These are phyloP conservation scores for Megalops atlanticus DNA, from an alignment of 2,113 vertebrate genomes.

Conservation along the genomic window DNA sequence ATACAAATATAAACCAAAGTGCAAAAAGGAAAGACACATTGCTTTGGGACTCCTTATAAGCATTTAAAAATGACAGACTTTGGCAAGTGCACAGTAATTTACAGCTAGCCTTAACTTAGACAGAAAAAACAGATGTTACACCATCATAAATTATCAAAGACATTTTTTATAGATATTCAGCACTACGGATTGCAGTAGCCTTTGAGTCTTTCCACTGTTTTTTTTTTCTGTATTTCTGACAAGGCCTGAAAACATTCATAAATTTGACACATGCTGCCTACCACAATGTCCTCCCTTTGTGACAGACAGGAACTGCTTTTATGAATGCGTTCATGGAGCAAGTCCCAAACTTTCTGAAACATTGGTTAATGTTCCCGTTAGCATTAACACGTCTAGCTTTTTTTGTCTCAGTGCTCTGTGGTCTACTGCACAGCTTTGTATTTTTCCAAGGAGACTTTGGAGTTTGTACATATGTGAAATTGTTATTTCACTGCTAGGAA, in stretches of 20 bases:
- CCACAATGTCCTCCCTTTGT: not conserved
- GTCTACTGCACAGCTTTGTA: not conserved
- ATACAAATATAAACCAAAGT: conserved; percentile 23
- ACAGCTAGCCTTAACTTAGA: conserved; percentile 27
- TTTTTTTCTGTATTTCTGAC: not conserved
- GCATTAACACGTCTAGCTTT: not conserved
- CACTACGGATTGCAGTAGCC: conserved; percentile 3
- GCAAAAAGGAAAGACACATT: conserved; percentile 34
- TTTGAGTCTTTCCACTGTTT: conserved; percentile 11
- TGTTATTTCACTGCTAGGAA: not conserved
- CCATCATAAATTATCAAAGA: conserved; percentile 32
- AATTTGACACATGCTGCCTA: conserved; percentile 4
- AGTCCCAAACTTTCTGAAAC: conserved; percentile 10
- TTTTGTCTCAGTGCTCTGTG: conserved; percentile 13
- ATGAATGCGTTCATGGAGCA: conserved; percentile 11
- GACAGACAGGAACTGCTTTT: not conserved
- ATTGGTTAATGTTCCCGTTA: conserved; percentile 20
- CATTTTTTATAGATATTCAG: not conserved
- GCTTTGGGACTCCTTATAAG: conserved; percentile 32
- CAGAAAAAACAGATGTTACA: conserved; percentile 32
- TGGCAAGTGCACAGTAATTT: conserved; percentile 29
- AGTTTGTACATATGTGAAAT: not conserved
- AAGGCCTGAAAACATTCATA: conserved; percentile 2
- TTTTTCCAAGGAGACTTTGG: not conserved
- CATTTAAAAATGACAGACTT: conserved; percentile 32